Base-by-base conservation (phyloP, 2,888 invertebrate species). In the Punctoribates punctum region DNA sequence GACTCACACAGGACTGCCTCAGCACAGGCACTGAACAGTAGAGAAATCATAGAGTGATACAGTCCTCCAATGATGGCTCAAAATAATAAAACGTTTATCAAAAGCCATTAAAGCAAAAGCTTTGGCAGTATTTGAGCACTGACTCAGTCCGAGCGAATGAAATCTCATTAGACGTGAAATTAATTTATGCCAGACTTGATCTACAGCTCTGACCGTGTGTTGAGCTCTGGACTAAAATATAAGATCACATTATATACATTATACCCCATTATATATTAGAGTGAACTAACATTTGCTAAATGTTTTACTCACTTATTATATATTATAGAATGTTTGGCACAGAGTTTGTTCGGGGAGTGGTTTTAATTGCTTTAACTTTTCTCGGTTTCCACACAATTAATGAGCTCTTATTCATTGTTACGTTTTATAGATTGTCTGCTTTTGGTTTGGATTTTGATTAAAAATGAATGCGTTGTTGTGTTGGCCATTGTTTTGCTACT, bases 141-240 rank as follows among this genome's bases (percentile, higher is more conserved):
- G 70, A 67, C 23, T 70, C 46, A 70, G 20, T 70, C 20, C 67
- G n/a, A 46, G 8, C 70, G 70, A 70, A 73, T 57, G 34, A 73
- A 73, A 73, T 73, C 73, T 73, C 23, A 73, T 73, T 73, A 73
- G 57, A 57, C 51, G 73, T 34, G 25, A 73, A 73, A 73, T 73
- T 73, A 73, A 73, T 73, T 73, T 73, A 57, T 73, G 51, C 54
- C 27, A 54, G 15, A 73, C 34, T 48, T 70, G 42, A 46, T 70
- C 20, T 70, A 46, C 70, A 70, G 65, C 70, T 42, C 67, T 70
- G 70, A 29, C 70, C 23, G 2, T 70, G 25, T 70, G 70, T 46
- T 70, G 70, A 70, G 34, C 34, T n/a, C 25, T 17, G 34, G 27
- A n/a, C 34, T n/a, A 15, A 34, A 65, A 34, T 17, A 17, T 23